Evolutionary conservation across 2,888 invertebrate species (phyloP).

Genomic region (Loripinus fragilis): DNA sequence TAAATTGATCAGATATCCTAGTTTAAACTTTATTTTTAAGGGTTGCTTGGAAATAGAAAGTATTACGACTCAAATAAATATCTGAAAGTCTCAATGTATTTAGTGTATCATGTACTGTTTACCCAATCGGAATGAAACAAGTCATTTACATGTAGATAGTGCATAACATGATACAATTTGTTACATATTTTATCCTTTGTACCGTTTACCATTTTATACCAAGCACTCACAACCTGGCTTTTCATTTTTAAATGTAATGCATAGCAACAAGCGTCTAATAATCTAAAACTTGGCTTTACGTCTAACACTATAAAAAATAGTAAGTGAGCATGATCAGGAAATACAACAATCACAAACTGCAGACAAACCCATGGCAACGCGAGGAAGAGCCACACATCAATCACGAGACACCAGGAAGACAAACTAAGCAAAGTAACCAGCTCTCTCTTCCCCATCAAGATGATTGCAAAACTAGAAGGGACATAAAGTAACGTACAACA

Average conservation of each 20-base stretch:
- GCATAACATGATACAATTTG: background rate
- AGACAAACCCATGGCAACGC: no score
- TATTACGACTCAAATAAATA: background rate
- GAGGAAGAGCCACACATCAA: no score
- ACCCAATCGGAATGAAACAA: background rate
- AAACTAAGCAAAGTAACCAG: no score
- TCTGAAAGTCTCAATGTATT: background rate
- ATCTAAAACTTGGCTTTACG: background rate
- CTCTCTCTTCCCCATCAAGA: no score
- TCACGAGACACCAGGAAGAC: no score
- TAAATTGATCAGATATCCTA: background rate
- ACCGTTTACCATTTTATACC: background rate
- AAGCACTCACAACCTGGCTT: background rate
- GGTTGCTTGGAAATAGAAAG: background rate
- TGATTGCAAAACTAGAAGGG: no score
- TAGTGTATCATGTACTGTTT: background rate
- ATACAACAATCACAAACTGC: no score
- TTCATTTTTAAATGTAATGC: background rate
- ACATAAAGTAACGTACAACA: no score
- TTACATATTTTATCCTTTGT: background rate
- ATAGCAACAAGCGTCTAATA: background rate
- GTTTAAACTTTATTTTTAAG: conserved; percentile 1
- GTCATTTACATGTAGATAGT: background rate
- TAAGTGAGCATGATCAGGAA: no score
- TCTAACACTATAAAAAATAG: no score